A percentile compares a stretch with the other conserved stretches of the same genome.
phyloP scores from a whole-genome alignment of 2,888 invertebrate species.

The Phanerotoma sp. region DNA sequence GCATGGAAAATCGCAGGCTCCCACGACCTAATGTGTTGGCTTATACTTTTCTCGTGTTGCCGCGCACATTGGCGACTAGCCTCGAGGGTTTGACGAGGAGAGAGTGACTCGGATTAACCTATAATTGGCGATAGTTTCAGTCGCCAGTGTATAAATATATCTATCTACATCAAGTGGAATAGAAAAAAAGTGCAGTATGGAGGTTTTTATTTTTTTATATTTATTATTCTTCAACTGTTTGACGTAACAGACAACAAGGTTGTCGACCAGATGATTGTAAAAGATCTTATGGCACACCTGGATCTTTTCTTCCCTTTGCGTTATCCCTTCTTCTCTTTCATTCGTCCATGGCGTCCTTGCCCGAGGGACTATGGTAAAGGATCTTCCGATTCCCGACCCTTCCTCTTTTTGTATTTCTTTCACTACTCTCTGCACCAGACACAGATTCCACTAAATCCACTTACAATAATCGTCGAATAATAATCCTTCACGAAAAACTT shows the following conservation, averaged over 20 bases:
- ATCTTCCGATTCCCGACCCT: slow-evolving; percentile 15
- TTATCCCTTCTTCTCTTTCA: slow-evolving; percentile 27
- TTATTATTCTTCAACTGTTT: not conserved
- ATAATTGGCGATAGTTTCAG: not conserved
- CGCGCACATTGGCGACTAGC: slow-evolving; percentile 4
- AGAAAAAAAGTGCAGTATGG: no score
- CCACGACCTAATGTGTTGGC: slow-evolving; percentile 32
- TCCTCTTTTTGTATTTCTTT: not conserved
- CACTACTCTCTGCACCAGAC: not conserved
- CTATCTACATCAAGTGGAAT: no score
- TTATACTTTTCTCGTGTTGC: slow-evolving; percentile 9
- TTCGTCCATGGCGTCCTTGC: slow-evolving; percentile 35
- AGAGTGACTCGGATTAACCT: slow-evolving; percentile 15
- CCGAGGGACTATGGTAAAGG: slow-evolving; percentile 35
- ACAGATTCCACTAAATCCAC: not conserved
- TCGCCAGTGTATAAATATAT: no score
- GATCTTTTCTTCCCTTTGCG: slow-evolving; percentile 11
- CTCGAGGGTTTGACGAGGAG: slow-evolving; percentile 9
- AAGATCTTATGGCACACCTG: slow-evolving; percentile 17
- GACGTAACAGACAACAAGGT: not conserved
- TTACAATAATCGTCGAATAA: not conserved
- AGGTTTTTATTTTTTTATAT: no score
- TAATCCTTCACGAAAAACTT: not conserved
- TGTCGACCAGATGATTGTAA: slow-evolving; percentile 20
- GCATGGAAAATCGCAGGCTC: slow-evolving; percentile 35